These are phyloP conservation scores for Ceratosolen solmsi DNA, from an alignment of 1,140 invertebrate genomes.

Conservation along the genomic window DNA sequence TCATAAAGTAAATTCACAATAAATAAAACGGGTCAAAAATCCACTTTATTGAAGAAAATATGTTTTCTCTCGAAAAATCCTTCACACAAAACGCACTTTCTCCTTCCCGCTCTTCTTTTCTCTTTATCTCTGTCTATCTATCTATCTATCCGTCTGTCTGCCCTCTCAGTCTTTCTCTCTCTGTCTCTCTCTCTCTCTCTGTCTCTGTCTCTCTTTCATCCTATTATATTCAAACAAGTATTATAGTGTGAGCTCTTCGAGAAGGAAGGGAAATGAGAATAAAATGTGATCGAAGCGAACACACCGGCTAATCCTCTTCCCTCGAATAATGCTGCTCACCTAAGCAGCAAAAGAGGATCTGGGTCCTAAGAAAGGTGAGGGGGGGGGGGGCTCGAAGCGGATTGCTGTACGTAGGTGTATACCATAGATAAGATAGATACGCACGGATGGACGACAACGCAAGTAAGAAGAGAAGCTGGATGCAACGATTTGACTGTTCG, in stretches of 20 bases:
- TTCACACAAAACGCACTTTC: neutral
- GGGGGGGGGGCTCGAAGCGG: neutral
- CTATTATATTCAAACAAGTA: neutral
- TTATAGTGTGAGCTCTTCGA: neutral
- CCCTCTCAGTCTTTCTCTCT: neutral
- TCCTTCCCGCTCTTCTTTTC: no score
- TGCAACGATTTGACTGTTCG: no score
- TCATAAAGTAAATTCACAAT: neutral
- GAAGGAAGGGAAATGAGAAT: slow-evolving; percentile 2
- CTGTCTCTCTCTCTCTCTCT: neutral
- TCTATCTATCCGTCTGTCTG: neutral
- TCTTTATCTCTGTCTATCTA: no score
- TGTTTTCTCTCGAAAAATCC: slow-evolving; percentile 43
- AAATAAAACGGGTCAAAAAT: neutral
- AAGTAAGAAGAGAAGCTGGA: slow-evolving; percentile 14
- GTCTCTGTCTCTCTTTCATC: neutral
- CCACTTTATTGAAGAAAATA: slow-evolving; percentile 14
- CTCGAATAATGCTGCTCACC: slow-evolving; percentile 17
- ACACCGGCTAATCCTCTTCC: slow-evolving; percentile 19
- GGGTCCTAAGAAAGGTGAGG: neutral
- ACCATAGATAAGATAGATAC: neutral
- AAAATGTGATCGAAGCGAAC: slow-evolving; percentile 34
- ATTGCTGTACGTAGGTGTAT: neutral
- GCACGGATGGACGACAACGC: slow-evolving; percentile 33
- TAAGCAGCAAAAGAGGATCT: slow-evolving; percentile 29